Percentiles rank a stretch among this genome's conserved stretches.
Conservation (phyloP, 2,888 invertebrate species). For the Meta bourneti region DNA sequence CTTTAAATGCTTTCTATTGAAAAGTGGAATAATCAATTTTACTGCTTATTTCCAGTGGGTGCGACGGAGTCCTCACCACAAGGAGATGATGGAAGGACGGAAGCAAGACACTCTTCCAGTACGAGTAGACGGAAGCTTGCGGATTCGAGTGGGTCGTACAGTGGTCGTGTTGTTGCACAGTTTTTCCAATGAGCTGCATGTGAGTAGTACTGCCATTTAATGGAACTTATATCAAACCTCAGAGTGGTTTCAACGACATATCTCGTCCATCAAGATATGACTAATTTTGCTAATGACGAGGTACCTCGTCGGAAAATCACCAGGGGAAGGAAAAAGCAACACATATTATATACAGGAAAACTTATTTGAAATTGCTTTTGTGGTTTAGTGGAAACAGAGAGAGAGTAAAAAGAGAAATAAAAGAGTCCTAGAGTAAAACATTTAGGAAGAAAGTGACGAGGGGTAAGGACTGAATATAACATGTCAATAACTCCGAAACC, state of each 20-base stretch:
- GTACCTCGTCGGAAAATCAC: neutral
- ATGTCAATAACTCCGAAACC: no score
- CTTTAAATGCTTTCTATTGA: neutral
- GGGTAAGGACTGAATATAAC: no score
- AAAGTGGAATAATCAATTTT: neutral
- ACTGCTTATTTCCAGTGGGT: conserved; percentile 83
- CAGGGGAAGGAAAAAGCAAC: neutral
- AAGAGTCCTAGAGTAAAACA: no score
- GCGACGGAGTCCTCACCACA: conserved; percentile 85
- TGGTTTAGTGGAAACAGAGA: no score
- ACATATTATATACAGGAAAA: no score
- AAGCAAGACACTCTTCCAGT: conserved; percentile 82
- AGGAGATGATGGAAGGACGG: conserved; percentile 83
- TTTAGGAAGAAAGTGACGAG: no score
- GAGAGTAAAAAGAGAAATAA: no score
- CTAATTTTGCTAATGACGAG: neutral
- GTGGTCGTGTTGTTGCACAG: conserved; percentile 86
- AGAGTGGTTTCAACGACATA: neutral
- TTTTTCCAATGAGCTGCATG: conserved; percentile 81
- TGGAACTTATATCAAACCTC: neutral
- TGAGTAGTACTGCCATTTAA: conserved; percentile 77
- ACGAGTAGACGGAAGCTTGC: conserved; percentile 87
- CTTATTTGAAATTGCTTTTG: no score
- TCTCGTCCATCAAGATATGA: no score
- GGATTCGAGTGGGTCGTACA: conserved; percentile 86